These are phyloP conservation scores for Lanius ludovicianus DNA, from an alignment of 2,113 vertebrate genomes.

Conservation along the genomic window DNA sequence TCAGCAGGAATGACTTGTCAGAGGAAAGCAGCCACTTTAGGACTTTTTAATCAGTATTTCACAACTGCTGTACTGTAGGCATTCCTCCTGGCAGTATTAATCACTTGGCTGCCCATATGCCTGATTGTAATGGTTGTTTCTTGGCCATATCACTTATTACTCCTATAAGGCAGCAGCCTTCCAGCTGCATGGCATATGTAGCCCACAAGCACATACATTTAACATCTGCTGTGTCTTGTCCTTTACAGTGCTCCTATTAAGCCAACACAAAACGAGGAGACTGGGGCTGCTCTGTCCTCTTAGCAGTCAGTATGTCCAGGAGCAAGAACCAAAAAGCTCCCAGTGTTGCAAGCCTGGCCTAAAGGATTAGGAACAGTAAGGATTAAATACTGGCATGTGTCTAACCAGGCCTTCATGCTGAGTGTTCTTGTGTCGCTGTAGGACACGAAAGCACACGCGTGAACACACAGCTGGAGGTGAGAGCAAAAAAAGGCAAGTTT, in stretches of 20 bases:
- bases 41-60: conserved; percentile 6
- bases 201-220: neutral
- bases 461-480: too few relatives aligned
- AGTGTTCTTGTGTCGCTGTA: too few relatives aligned
- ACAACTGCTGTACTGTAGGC: neutral
- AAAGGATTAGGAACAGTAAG: neutral
- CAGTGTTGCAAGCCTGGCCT: neutral
- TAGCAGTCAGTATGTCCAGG: neutral
- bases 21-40: neutral
- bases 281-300: neutral
- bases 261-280: neutral
- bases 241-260: neutral
- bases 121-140: neutral
- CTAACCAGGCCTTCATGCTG: neutral
- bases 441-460: too few relatives aligned
- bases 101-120: neutral
- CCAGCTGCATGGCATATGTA: neutral
- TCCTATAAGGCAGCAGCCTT: neutral
- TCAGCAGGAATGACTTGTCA: neutral
- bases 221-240: neutral
- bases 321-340: neutral
- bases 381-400: neutral
- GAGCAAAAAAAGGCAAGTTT: too few relatives aligned
- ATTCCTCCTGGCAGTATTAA: neutral
- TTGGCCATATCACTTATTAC: neutral